These are phyloP conservation scores for Endotricha flammealis DNA, from an alignment of 2,888 invertebrate genomes.

Conservation along the genomic window DNA sequence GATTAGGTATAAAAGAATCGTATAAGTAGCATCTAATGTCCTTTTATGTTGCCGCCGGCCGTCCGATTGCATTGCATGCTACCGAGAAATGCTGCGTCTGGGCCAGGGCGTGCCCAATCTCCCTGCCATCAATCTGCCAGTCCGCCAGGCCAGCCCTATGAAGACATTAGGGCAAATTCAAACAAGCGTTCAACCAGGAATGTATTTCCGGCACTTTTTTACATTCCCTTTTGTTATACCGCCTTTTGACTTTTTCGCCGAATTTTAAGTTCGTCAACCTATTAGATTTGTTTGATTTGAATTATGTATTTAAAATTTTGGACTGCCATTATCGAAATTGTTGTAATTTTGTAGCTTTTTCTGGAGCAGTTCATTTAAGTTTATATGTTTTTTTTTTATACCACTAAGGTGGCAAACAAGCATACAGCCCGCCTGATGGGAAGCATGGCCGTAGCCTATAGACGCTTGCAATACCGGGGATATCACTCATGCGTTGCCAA, in stretches of 20 bases:
- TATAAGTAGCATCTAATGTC: constrained; percentile 24
- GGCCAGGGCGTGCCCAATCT: constrained; percentile 54
- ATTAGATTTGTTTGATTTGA: constrained; percentile 1
- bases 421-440: no score
- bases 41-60: constrained; percentile 43
- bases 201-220: constrained; percentile 41
- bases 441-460: no score
- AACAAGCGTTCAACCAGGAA: constrained; percentile 49
- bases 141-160: no score
- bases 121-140: constrained; percentile 56
- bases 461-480: no score
- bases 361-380: no score
- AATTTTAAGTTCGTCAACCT: neutral
- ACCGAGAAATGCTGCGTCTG: constrained; percentile 39
- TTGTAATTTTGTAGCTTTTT: no score
- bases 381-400: no score
- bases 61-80: no score
- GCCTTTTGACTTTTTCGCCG: neutral
- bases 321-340: no score
- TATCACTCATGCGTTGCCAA: no score
- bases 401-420: no score
- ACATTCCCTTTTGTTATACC: constrained; percentile 11
- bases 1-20: neutral
- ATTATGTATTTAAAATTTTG: no score
- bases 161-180: constrained; percentile 48